Evolutionary conservation across 2,888 invertebrate genomes (phyloP).

Genomic region (Sphinx pinastri): DNA sequence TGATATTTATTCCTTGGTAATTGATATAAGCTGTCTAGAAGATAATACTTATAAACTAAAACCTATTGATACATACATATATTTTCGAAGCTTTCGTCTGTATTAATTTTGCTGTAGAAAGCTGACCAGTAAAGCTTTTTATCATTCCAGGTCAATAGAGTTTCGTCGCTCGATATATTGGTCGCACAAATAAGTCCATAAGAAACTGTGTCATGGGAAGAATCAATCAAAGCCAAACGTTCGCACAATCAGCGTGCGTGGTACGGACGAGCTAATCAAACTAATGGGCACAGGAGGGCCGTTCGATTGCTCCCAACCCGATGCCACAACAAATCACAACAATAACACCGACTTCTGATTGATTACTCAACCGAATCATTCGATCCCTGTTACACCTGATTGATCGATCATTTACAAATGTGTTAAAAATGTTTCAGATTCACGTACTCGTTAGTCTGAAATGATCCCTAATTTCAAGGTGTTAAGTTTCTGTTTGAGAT

Average conservation of each 20-base stretch:
- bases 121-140: too few species aligned
- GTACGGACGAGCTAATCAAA: conserved; percentile 78
- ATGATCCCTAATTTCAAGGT: too few species aligned
- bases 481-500: too few species aligned
- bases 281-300: conserved; percentile 69
- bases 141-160: too few species aligned
- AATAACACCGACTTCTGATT: conserved; percentile 75
- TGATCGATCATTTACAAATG: conserved; percentile 50
- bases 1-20: too few species aligned
- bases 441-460: not conserved
- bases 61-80: too few species aligned
- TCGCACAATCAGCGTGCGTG: conserved; percentile 75
- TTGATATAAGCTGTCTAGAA: too few species aligned
- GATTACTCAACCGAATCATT: conserved; percentile 69
- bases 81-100: too few species aligned
- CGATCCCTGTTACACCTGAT: conserved; percentile 65
- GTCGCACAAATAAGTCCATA: conserved; percentile 30
- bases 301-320: conserved; percentile 49
- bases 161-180: not conserved
- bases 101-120: too few species aligned
- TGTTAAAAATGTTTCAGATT: not conserved
- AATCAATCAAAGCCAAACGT: conserved; percentile 77
- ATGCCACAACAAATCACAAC: conserved; percentile 76
- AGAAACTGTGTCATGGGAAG: conserved; percentile 65
- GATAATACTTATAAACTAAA: too few species aligned